These are phyloP conservation scores for Microchrysa polita DNA, from an alignment of 2,888 invertebrate species.

Conservation along the genomic window DNA sequence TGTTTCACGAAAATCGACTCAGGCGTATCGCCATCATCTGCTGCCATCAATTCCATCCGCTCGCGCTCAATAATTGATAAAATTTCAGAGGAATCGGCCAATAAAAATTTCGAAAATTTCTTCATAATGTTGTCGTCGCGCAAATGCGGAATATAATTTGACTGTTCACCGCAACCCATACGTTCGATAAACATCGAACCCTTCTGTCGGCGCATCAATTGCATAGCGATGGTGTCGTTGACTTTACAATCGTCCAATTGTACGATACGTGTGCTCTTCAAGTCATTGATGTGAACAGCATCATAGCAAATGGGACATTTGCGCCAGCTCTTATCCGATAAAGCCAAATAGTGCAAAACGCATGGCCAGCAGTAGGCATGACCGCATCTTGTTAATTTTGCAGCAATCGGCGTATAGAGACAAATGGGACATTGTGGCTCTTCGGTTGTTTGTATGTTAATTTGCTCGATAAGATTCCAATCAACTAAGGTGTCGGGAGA, in stretches of 20 bases:
- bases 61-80: constrained; percentile 79
- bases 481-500: constrained; percentile 91
- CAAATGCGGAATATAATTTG: constrained; percentile 61
- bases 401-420: constrained; percentile 84
- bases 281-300: constrained; percentile 78
- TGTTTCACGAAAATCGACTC: constrained; percentile 88
- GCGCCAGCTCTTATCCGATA: constrained; percentile 83
- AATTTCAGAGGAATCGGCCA: constrained; percentile 75
- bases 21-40: constrained; percentile 78
- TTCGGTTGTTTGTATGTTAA: constrained; percentile 76
- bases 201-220: constrained; percentile 85
- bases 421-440: constrained; percentile 90
- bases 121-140: constrained; percentile 67
- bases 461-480: constrained; percentile 93
- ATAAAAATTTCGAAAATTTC: constrained; percentile 78
- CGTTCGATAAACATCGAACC: constrained; percentile 65
- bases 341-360: constrained; percentile 87
- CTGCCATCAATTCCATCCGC: constrained; percentile 71
- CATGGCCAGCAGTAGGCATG: constrained; percentile 98
- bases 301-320: constrained; percentile 95
- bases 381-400: constrained; percentile 93
- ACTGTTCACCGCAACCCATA: constrained; percentile 53
- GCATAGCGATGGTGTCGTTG: constrained; percentile 79
- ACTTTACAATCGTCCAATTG: constrained; percentile 62
- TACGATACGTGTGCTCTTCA: constrained; percentile 75